Percentiles rank a stretch among this genome's conserved stretches.
These are phyloP conservation scores for Capitella teleta DNA, from an alignment of 1,140 invertebrate species.

Conservation along the genomic window DNA sequence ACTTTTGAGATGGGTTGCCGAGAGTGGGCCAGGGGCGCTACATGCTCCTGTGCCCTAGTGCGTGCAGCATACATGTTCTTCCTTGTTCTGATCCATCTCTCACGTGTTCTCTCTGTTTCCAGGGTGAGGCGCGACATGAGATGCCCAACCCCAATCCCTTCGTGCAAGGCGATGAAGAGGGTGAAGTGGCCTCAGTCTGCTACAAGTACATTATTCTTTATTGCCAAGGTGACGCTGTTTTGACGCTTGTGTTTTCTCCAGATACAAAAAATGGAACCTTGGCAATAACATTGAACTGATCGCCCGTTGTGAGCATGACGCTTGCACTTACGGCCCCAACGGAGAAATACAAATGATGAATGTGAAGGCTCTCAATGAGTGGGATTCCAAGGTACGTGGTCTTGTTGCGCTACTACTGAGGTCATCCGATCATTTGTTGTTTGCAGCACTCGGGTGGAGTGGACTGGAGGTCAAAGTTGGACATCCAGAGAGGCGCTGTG, in stretches of 20 bases:
- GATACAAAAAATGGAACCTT: slow-evolving; percentile 93
- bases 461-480: slow-evolving; percentile 95
- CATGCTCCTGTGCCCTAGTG: no score
- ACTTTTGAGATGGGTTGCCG: no score
- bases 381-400: slow-evolving; percentile 74
- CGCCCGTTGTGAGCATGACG: slow-evolving; percentile 91
- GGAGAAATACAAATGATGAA: slow-evolving; percentile 85
- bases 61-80: no score
- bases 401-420: not conserved
- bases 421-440: not conserved
- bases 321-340: slow-evolving; percentile 79
- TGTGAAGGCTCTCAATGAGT: slow-evolving; percentile 97
- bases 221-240: not conserved
- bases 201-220: slow-evolving; percentile 52
- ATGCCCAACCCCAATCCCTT: slow-evolving; percentile 91
- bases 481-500: slow-evolving; percentile 93
- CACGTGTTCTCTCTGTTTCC: no score
- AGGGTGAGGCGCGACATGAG: slow-evolving; percentile 72
- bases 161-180: slow-evolving; percentile 59
- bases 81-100: no score
- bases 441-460: slow-evolving; percentile 73
- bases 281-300: slow-evolving; percentile 87
- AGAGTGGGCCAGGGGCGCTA: no score
- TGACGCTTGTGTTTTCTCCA: slow-evolving; percentile 58
- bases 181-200: slow-evolving; percentile 83